Conservation (phyloP, 2,113 vertebrate species). For the Eulemur rufifrons region DNA sequence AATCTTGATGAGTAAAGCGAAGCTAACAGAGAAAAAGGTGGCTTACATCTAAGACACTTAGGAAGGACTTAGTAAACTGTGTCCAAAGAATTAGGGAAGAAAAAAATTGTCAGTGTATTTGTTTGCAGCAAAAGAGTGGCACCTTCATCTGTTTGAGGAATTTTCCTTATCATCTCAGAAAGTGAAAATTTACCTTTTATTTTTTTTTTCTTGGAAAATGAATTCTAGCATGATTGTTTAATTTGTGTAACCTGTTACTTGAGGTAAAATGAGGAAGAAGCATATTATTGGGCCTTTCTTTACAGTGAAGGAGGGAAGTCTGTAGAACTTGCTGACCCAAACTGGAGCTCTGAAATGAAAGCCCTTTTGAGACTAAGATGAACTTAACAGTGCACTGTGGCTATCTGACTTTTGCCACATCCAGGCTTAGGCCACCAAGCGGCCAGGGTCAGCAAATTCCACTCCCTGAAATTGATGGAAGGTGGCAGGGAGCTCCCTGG, state of each 20-base stretch:
- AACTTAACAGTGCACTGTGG: slow-evolving; percentile 81
- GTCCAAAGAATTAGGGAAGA: slow-evolving; percentile 31
- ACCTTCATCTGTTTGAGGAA: slow-evolving; percentile 26
- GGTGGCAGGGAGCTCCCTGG: neutral
- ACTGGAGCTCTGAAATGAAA: slow-evolving; percentile 48
- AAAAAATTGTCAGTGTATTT: slow-evolving; percentile 43
- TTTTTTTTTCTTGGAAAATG: neutral
- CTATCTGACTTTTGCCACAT: slow-evolving; percentile 81
- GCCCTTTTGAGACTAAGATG: slow-evolving; percentile 66
- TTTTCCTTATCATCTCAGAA: slow-evolving; percentile 14
- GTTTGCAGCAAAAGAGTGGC: slow-evolving; percentile 17
- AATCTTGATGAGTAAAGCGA: slow-evolving; percentile 83
- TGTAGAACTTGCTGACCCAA: slow-evolving; percentile 26
- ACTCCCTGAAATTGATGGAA: slow-evolving; percentile 80
- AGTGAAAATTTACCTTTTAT: slow-evolving; percentile 53
- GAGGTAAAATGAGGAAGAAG: slow-evolving; percentile 30
- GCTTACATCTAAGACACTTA: slow-evolving; percentile 47
- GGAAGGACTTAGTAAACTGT: slow-evolving; percentile 55
- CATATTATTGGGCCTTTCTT: neutral
- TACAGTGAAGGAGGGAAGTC: slow-evolving; percentile 11
- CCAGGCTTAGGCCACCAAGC: slow-evolving; percentile 77
- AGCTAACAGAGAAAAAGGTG: slow-evolving; percentile 65
- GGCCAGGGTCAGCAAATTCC: slow-evolving; percentile 87
- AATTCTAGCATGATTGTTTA: slow-evolving; percentile 40
- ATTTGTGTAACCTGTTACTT: slow-evolving; percentile 55